phyloP scores from a whole-genome alignment of 64 coral and sea anemone species.

The Montipora efflorescens region DNA sequence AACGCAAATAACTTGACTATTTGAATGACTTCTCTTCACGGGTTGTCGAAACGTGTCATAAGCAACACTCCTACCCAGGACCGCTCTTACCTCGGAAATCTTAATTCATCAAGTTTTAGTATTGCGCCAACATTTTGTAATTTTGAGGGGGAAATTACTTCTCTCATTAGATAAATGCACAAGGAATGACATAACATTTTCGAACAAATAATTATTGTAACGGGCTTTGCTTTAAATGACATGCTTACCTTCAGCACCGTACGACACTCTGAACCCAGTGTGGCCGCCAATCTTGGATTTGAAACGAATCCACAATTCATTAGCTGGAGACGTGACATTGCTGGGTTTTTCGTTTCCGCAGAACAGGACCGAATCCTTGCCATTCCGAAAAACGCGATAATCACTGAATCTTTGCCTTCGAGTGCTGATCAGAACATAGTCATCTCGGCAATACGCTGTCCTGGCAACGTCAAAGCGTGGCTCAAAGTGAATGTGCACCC shows the following conservation, averaged over 20 bases:
- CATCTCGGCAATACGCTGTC: conserved; percentile 23
- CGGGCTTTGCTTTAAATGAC: too few relatives aligned
- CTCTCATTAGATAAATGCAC: too few relatives aligned
- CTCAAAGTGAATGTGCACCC: conserved; percentile 70
- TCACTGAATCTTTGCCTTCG: conserved; percentile 51
- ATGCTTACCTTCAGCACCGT: conserved; percentile 42
- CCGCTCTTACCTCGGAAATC: too few relatives aligned
- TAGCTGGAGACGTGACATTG: conserved; percentile 57
- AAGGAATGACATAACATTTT: too few relatives aligned
- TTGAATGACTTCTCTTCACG: too few relatives aligned
- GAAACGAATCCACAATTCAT: conserved; percentile 65
- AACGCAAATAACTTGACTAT: too few relatives aligned
- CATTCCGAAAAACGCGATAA: not conserved
- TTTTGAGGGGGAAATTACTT: too few relatives aligned
- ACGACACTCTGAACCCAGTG: conserved; percentile 58
- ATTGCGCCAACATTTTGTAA: too few relatives aligned
- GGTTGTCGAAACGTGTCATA: too few relatives aligned
- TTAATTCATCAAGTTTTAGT: too few relatives aligned
- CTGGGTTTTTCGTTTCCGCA: conserved; percentile 61
- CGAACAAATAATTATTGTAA: too few relatives aligned
- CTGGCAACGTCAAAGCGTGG: conserved; percentile 40
- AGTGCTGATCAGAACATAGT: conserved; percentile 72
- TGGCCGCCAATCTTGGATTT: conserved; percentile 40
- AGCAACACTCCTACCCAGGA: too few relatives aligned
- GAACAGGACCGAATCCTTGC: conserved; percentile 50